Evolutionary conservation across 1,140 invertebrate genomes (phyloP), one percentile per base, ranked within the genome.

Genomic region (Penaeus japonicus): DNA sequence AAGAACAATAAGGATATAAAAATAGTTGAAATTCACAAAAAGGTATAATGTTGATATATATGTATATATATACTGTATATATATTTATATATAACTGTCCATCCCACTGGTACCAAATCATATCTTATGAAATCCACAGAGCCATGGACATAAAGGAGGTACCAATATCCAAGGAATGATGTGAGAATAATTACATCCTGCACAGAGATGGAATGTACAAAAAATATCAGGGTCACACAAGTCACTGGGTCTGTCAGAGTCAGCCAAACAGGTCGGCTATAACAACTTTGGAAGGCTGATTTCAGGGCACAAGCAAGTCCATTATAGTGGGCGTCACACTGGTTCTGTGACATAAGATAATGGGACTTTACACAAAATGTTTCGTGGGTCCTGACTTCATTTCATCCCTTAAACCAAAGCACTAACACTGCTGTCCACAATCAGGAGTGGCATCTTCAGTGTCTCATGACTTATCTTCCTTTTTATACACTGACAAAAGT

Each of bases 1-100:
- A 82, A 88, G 80, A 88, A 59, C 55, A 65, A 81, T 79, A 83
- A 79, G 53, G 87, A 89, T 89, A 89, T 89, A 89, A 89, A 89
- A 89, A 89, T 89, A 89, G 77, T 85, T 80, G 75, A 89, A 89
- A 88, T 84, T 88, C 86, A 88, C 79, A 86, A 83, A 83, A 82
- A 88, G 53, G 70, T 78, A 70, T 75, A 83, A 70, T 88, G 80
- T 83, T 39, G 53, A 78, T 88, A 88, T 65, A 88, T 83, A 84
- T 84, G 59, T 87, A 35, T 87, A 82, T 70, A 57, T 75, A 53
- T 81, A 57, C 79, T 47, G 54, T 75, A 87, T 79, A 75, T 59
- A 70, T 70, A 53, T 57, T 47, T 47, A 47, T 47, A 47, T 47
- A 47, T 47, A 47, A 75, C 32, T 70, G 30, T 84, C 83, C 65